phyloP scores from a whole-genome alignment of 2,797 vertebrate genomes.

The Naso thynnoides region DNA sequence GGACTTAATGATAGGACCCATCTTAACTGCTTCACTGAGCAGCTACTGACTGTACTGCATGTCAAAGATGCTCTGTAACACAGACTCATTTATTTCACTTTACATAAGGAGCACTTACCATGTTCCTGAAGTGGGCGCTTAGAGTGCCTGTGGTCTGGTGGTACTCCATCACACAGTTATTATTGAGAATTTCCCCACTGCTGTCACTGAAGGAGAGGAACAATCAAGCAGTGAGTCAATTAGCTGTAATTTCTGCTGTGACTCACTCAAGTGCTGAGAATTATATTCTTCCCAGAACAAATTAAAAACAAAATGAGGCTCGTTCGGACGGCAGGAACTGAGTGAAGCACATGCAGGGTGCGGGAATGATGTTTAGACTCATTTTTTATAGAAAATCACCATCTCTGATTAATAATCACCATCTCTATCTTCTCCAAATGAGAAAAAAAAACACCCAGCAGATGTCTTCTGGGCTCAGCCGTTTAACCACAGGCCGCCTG shows the following conservation, averaged over 20 bases:
- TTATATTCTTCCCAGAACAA: conserved; percentile 7
- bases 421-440: neutral
- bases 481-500: conserved; percentile 38
- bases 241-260: conserved; percentile 14
- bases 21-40: no score
- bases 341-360: neutral
- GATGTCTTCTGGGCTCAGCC: conserved; percentile 14
- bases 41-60: no score
- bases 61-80: no score
- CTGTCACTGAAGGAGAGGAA: conserved; percentile 86
- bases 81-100: no score
- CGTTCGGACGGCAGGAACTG: neutral
- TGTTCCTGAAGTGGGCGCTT: conserved; percentile 92
- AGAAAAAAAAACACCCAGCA: conserved; percentile 20
- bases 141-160: conserved; percentile 86
- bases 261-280: conserved; percentile 8
- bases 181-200: conserved; percentile 97
- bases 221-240: conserved; percentile 29
- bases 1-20: no score
- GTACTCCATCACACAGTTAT: conserved; percentile 97
- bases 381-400: neutral
- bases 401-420: conserved; percentile 13
- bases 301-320: conserved; percentile 21
- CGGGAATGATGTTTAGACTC: neutral
- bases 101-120: conserved; percentile 83